These are phyloP conservation scores for Catagonus wagneri DNA, from an alignment of 2,113 vertebrate species.

Conservation along the genomic window DNA sequence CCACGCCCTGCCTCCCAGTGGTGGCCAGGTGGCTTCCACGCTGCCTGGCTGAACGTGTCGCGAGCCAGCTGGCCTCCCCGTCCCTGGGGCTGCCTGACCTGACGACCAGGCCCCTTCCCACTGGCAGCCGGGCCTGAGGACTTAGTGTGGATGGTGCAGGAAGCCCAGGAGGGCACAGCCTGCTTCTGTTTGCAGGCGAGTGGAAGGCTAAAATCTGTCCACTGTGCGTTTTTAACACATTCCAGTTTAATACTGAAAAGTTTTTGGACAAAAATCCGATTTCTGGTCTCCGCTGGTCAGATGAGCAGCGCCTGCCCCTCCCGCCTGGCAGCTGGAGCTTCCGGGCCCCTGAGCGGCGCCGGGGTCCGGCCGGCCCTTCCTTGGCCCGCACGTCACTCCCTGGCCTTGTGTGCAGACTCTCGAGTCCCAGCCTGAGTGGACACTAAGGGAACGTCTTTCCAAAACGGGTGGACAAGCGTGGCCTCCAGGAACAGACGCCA, in stretches of 20 bases:
- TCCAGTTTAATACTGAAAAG: background rate
- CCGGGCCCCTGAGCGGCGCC: rapidly evolving
- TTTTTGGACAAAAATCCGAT: background rate
- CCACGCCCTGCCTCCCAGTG: no score
- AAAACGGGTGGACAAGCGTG: no score
- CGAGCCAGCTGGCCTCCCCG: no score
- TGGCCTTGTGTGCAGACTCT: background rate
- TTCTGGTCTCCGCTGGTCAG: background rate
- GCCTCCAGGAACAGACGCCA: background rate
- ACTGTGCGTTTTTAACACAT: background rate
- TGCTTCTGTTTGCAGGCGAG: background rate
- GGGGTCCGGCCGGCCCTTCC: background rate
- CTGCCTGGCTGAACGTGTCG: rapidly evolving
- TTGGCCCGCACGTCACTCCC: background rate
- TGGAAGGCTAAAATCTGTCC: background rate
- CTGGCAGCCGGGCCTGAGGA: background rate
- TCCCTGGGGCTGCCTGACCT: background rate
- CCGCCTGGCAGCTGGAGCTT: background rate
- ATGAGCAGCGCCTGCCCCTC: no score
- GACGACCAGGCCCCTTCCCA: background rate
- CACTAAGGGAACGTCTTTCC: background rate
- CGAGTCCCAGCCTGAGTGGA: background rate
- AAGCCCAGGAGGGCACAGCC: background rate
- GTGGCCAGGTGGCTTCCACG: background rate
- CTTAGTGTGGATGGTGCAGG: background rate